phyloP scores from a whole-genome alignment of 2,888 invertebrate species.

The Flexamia atlantica region DNA sequence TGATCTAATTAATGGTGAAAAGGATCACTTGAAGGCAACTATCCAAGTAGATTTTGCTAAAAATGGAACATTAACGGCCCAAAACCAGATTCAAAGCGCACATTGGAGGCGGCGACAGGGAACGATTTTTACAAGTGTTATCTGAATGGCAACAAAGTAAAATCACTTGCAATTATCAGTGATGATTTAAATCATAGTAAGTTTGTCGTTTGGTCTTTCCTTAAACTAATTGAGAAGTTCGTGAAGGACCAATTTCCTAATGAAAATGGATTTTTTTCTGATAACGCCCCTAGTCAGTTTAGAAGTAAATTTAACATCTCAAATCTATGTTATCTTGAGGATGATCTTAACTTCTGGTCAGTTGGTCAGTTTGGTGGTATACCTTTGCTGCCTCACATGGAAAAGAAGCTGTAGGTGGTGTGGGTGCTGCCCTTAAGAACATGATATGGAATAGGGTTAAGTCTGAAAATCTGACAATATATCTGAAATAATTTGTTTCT shows the following conservation, averaged over 20 bases:
- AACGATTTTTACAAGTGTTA: constrained; percentile 23
- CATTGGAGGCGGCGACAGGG: constrained; percentile 28
- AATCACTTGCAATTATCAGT: neutral
- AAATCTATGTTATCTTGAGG: constrained; percentile 13
- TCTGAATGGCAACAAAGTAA: neutral
- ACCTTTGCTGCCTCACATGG: constrained; percentile 14
- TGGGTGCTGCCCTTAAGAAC: constrained; percentile 9
- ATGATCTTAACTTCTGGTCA: neutral
- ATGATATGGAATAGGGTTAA: constrained; percentile 1
- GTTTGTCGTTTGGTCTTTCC: constrained; percentile 7
- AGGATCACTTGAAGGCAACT: neutral
- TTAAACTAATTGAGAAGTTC: neutral
- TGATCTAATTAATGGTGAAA: neutral
- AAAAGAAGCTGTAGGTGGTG: constrained; percentile 2
- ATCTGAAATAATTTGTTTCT: too few relatives aligned
- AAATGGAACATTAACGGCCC: neutral
- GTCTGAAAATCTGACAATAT: neutral
- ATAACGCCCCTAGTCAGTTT: neutral
- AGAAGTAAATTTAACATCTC: neutral
- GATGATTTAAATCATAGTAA: constrained; percentile 11
- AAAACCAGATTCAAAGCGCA: constrained; percentile 19
- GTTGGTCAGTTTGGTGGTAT: neutral
- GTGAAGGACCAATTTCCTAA: neutral
- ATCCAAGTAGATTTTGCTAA: neutral
- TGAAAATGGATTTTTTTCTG: constrained; percentile 8